Conservation (phyloP, 2,113 vertebrate species). For the Ranitomeya variabilis region DNA sequence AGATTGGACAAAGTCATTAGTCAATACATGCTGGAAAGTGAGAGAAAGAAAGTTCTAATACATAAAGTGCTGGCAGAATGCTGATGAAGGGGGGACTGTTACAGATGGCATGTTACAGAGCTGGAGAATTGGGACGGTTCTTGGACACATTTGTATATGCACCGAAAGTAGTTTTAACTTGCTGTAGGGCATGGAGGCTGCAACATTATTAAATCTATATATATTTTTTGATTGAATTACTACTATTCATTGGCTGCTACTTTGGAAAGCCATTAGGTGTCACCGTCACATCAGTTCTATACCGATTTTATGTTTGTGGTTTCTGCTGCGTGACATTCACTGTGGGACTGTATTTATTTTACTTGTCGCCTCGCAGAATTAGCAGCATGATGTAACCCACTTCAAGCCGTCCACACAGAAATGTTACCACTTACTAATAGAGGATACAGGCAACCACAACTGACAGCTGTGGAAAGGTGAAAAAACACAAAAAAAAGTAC, state of each 20-base stretch:
- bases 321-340: background rate
- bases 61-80: too few species aligned
- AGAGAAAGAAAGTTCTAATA: too few species aligned
- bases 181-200: too few species aligned
- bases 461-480: background rate
- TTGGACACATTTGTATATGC: too few species aligned
- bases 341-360: background rate
- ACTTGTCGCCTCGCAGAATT: constrained; percentile 13
- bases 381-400: background rate
- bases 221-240: too few species aligned
- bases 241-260: background rate
- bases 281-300: constrained; percentile 29
- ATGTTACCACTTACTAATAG: background rate
- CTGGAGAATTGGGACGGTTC: too few species aligned
- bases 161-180: too few species aligned
- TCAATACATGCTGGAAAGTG: too few species aligned
- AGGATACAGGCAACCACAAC: background rate
- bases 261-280: constrained; percentile 30
- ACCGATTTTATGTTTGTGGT: background rate
- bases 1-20: too few species aligned
- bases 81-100: too few species aligned
- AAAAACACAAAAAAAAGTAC: background rate
- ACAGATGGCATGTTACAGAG: too few species aligned
- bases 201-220: too few species aligned
- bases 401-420: background rate